Conservation (phyloP, 2,888 invertebrate genomes). For the Mystacides longicornis region DNA sequence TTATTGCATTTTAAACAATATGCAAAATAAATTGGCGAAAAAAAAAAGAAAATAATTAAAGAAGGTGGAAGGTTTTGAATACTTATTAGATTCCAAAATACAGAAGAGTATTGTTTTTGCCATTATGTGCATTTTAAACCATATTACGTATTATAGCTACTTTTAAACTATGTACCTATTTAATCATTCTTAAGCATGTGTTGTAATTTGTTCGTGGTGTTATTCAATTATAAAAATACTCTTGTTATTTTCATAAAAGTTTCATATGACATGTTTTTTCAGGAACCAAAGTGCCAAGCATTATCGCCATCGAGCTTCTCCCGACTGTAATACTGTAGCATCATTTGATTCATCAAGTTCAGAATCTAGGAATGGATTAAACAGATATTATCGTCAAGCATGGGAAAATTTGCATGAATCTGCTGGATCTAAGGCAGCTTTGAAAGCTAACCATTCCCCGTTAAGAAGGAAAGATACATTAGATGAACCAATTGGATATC, state of each 20-base stretch:
- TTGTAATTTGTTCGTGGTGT: neutral
- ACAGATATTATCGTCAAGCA: slow-evolving; percentile 83
- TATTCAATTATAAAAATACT: neutral
- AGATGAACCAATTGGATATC: slow-evolving; percentile 51
- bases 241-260: neutral
- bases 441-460: slow-evolving; percentile 46
- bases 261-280: slow-evolving; percentile 17
- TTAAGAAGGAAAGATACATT: slow-evolving; percentile 63
- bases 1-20: too few relatives aligned
- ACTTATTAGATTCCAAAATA: too few relatives aligned
- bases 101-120: too few relatives aligned
- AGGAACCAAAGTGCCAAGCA: slow-evolving; percentile 80
- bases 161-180: too few relatives aligned
- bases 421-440: slow-evolving; percentile 51
- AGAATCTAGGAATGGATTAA: slow-evolving; percentile 75
- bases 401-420: slow-evolving; percentile 90
- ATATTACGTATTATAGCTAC: too few relatives aligned
- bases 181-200: too few relatives aligned
- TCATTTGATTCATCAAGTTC: slow-evolving; percentile 84
- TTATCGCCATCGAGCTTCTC: slow-evolving; percentile 80
- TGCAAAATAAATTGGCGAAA: too few relatives aligned
- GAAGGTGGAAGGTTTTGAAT: too few relatives aligned
- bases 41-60: too few relatives aligned
- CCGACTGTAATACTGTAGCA: slow-evolving; percentile 86
- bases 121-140: too few relatives aligned